Base-by-base conservation (phyloP, 2,113 vertebrate species). In the Apodemus sylvaticus region DNA sequence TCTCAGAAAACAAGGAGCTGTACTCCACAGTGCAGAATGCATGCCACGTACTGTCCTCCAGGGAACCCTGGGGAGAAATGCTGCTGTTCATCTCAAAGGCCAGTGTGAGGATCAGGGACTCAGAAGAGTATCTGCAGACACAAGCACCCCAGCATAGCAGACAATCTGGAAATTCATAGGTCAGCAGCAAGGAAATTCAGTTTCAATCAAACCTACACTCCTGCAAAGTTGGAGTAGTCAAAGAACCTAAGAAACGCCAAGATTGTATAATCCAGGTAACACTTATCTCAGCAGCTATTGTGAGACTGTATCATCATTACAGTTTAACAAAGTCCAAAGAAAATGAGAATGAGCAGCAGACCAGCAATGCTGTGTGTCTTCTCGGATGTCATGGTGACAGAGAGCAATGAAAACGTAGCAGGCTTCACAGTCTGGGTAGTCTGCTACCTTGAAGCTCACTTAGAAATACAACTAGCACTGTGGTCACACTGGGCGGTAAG, bases 21-120 rank as follows among this genome's bases (percentile, higher is more conserved):
- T 81, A 64, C 53, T 68, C 7, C 55, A 85, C 62, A 93, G 20
- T 89, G 68, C 48, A 91, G 86, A 87, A 58, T 71, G 93, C 66
- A 76, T 53, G 81, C 17, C 9, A 91, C 48, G 86, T 51, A 71
- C 17, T 68, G 60, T 22, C 73, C 42, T 86, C 39, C 29, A 90
- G 45, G 88, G 97, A 79, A 77, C 73, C 92, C 95, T 26, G 85
- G 71, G 76, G 62, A 94, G 53, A 96, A 76, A 60, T 73, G 48
- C 12, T 68, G 82, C 53, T 19, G 51, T 17, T 81, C 87, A 74
- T 86, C 70, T 92, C 48, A 82, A 97, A 96, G 68, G 70, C 48
- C 71, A 39, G 31, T 9, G 2, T 83, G 53, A 93, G 77, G 22
- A 90, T 0, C 86, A 34, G 91, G 74, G 90, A 83, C 58, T 60